Conservation (phyloP, 2,113 vertebrate species). For the Charadrius vociferus region DNA sequence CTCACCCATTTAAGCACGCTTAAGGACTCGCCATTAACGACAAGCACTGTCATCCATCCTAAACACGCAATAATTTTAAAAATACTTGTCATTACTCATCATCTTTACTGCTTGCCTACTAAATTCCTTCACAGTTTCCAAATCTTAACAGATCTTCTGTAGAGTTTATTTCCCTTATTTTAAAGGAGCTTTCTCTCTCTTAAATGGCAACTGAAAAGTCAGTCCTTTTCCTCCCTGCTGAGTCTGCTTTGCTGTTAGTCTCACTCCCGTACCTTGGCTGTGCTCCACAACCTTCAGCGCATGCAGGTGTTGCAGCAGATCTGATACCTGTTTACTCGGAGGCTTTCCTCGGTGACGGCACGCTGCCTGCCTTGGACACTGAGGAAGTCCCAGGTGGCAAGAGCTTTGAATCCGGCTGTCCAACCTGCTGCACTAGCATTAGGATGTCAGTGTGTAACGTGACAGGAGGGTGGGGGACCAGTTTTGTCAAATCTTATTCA, state of each 20-base stretch:
- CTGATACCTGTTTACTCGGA: neutral
- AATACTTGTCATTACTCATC: neutral
- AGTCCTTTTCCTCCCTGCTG: fast-evolving
- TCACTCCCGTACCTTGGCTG: neutral
- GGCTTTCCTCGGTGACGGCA: neutral
- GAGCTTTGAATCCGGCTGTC: neutral
- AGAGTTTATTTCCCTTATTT: neutral
- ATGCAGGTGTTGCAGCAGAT: neutral
- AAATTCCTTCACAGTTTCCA: neutral
- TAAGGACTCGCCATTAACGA: too few species aligned
- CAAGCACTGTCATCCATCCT: neutral
- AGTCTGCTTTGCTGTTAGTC: neutral
- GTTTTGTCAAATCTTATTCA: neutral
- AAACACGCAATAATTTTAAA: neutral
- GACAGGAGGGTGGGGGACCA: neutral
- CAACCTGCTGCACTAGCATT: fast-evolving
- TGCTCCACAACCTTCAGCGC: neutral
- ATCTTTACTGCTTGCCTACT: neutral
- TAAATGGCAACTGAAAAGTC: neutral
- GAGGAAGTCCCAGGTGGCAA: fast-evolving
- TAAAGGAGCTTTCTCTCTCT: neutral
- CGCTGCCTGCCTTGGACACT: neutral
- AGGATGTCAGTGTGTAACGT: fast-evolving
- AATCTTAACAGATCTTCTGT: neutral
- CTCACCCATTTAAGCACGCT: neutral